Evolutionary conservation across 2,888 invertebrate genomes (phyloP).

Genomic region (Leptinotarsa haldemani): DNA sequence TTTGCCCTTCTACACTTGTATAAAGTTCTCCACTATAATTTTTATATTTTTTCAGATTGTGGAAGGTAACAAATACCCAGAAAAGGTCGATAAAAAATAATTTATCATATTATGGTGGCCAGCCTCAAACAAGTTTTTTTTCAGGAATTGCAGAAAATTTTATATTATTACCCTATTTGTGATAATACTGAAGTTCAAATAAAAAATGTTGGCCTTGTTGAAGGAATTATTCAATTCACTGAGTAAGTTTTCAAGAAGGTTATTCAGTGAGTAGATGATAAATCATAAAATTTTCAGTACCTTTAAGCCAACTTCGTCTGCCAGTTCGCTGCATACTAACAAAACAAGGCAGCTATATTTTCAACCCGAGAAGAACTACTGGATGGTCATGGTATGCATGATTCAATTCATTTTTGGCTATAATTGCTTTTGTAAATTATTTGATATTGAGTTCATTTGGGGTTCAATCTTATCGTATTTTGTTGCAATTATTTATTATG

Average conservation of each 20-base stretch:
- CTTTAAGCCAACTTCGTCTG: conserved; percentile 81
- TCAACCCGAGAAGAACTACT: conserved; percentile 88
- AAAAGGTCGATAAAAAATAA: too few relatives aligned
- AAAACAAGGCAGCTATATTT: conserved; percentile 89
- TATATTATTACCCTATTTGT: conserved; percentile 86
- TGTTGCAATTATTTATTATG: too few relatives aligned
- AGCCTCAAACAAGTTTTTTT: conserved; percentile 36
- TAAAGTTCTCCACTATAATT: too few relatives aligned
- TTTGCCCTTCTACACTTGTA: too few relatives aligned
- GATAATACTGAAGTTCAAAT: conserved; percentile 85
- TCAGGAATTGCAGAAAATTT: conserved; percentile 89
- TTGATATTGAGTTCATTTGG: too few relatives aligned
- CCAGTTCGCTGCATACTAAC: conserved; percentile 89
- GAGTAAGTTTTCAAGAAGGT: conserved; percentile 72
- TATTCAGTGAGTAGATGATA: too few relatives aligned
- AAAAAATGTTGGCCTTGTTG: conserved; percentile 92
- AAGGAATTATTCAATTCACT: conserved; percentile 95
- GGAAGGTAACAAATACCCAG: too few relatives aligned
- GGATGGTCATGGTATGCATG: conserved; percentile 86
- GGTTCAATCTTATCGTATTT: too few relatives aligned
- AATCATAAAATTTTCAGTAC: conserved; percentile 70
- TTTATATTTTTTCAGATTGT: too few relatives aligned
- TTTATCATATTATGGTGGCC: too few relatives aligned
- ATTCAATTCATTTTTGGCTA: too few relatives aligned
- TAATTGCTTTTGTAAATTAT: too few relatives aligned